phyloP scores from a whole-genome alignment of 2,888 invertebrate species.

The Cephonodes hylas region DNA sequence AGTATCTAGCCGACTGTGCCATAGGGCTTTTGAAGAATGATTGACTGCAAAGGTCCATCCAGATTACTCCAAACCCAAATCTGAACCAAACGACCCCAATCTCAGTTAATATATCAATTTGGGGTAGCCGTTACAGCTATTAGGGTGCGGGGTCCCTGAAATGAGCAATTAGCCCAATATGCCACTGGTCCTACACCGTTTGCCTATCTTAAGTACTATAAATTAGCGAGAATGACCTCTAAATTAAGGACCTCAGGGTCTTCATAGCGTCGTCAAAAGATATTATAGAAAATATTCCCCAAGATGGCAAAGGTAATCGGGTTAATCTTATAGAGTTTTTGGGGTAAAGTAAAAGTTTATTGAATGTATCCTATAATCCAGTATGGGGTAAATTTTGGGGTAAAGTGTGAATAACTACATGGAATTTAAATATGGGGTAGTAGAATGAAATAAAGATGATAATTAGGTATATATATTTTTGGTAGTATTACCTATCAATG shows the following conservation, averaged over 20 bases:
- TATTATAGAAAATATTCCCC: not conserved
- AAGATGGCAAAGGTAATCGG: too few species aligned
- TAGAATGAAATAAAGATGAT: too few species aligned
- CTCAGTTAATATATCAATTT: slow-evolving; percentile 3
- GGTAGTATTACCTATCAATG: too few species aligned
- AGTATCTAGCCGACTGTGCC: too few species aligned
- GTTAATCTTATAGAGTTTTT: too few species aligned
- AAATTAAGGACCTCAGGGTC: not conserved
- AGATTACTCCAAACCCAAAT: not conserved
- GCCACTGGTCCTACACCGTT: not conserved
- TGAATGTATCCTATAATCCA: too few species aligned
- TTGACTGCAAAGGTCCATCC: not conserved
- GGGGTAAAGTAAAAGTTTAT: too few species aligned
- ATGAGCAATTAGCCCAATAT: slow-evolving; percentile 1
- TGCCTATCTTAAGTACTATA: not conserved
- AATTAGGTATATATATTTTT: too few species aligned
- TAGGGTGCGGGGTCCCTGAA: not conserved
- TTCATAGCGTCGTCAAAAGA: not conserved
- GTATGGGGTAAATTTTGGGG: too few species aligned
- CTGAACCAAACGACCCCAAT: not conserved
- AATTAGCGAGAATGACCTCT: not conserved
- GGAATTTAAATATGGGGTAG: too few species aligned
- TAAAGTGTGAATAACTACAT: too few species aligned
- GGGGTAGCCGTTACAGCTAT: not conserved
- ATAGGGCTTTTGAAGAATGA: too few species aligned